A percentile compares a stretch with the other conserved stretches of the same genome.
These are phyloP conservation scores for Drosophila pseudotalamancana DNA, from an alignment of 2,888 invertebrate genomes.

Conservation along the genomic window DNA sequence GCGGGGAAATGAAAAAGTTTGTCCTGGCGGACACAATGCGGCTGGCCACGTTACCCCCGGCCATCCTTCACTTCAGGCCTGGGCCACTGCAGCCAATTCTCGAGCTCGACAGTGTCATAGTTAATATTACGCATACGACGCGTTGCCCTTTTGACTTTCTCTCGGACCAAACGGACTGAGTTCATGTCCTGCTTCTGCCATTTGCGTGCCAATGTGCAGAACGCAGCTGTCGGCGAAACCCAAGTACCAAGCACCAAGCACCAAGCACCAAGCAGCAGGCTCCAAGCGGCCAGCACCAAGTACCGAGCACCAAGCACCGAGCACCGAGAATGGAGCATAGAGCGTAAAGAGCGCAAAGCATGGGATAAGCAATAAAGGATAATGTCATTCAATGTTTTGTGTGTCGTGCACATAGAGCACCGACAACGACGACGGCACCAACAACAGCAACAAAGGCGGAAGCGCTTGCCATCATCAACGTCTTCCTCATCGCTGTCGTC, in stretches of 20 bases:
- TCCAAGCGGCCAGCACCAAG: conserved; percentile 13
- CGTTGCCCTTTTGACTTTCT: conserved; percentile 76
- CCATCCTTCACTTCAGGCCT: neutral
- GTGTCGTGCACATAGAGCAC: conserved; percentile 60
- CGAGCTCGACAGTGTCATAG: conserved; percentile 56
- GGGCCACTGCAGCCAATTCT: conserved; percentile 31
- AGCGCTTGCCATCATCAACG: conserved; percentile 76
- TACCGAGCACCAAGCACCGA: conserved; percentile 9
- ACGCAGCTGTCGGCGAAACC: conserved; percentile 57
- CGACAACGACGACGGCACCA: conserved; percentile 18
- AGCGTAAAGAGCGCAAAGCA: conserved; percentile 51
- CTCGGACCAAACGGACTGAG: conserved; percentile 28
- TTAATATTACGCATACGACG: conserved; percentile 75
- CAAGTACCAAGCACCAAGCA: conserved; percentile 12
- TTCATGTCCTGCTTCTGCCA: conserved; percentile 29
- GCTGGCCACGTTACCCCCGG: conserved; percentile 44
- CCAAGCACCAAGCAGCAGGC: too few species aligned
- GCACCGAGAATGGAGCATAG: conserved; percentile 15
- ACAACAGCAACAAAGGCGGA: conserved; percentile 58
- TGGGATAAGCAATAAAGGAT: conserved; percentile 82
- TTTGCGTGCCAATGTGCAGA: conserved; percentile 67
- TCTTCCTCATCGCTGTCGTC: conserved; percentile 54
- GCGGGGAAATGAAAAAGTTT: conserved; percentile 81
- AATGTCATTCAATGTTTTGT: conserved; percentile 82
- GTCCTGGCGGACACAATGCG: conserved; percentile 75